A percentile compares a stretch with the other conserved stretches of the same genome.
Conservation (phyloP, 2,888 invertebrate genomes). For the Nemoura dubitans region DNA sequence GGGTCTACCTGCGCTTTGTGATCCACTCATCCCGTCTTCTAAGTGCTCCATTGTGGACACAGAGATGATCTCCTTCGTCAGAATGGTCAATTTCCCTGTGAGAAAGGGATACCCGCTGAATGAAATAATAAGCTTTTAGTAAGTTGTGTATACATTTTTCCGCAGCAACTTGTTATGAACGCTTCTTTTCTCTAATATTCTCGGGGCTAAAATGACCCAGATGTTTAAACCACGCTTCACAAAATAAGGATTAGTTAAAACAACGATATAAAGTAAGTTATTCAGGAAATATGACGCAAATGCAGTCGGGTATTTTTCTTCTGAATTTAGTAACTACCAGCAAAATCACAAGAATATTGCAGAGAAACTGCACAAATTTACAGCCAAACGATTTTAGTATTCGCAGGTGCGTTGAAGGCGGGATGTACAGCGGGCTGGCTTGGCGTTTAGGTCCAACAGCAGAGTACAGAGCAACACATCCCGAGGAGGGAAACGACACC, state of each 20-base stretch:
- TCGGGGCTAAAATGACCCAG: too few species aligned
- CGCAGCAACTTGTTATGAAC: too few species aligned
- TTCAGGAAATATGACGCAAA: too few species aligned
- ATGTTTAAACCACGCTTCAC: too few species aligned
- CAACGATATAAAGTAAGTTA: too few species aligned
- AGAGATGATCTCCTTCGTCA: neutral
- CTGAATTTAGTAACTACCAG: too few species aligned
- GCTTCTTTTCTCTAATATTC: too few species aligned
- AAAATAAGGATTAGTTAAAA: too few species aligned
- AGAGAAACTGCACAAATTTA: too few species aligned
- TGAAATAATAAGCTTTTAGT: neutral
- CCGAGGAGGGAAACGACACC: neutral
- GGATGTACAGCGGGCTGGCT: neutral
- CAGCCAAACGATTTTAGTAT: neutral
- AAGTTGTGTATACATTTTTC: neutral
- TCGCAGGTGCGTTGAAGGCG: neutral
- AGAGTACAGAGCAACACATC: neutral
- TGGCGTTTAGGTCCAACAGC: neutral
- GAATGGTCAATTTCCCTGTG: neutral
- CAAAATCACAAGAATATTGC: too few species aligned
- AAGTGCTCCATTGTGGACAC: neutral
- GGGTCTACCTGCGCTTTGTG: neutral
- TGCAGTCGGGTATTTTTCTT: too few species aligned
- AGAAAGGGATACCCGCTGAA: neutral
- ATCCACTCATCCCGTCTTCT: neutral